Base-by-base conservation (phyloP, 1,140 invertebrate genomes). In the Leptopilina boulardi region DNA sequence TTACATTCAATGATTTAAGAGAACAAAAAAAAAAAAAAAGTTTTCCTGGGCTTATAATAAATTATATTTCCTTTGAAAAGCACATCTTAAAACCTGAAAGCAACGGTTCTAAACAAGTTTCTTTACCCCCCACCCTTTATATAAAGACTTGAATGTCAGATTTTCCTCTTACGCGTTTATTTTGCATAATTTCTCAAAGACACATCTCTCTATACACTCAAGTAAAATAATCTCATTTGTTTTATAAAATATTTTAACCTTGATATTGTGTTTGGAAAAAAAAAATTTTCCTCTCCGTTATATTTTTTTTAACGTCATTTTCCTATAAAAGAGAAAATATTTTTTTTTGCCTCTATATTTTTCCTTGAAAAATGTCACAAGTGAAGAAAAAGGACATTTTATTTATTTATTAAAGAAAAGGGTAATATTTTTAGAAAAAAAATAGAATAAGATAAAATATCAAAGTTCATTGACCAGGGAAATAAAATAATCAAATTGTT, bases 201-300 rank as follows among this genome's bases (percentile, higher is more conserved):
- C 34, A 38, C 34, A 30, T 30, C 26, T 38, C 0, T 38, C 0
- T 38, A 38, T 13, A n/a, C 15, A 47, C 3, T n/a, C n/a, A n/a
- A 47, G n/a, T 47, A n/a, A 47, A 47, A 47, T 47, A n/a, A 47
- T n/a, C n/a, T 47, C n/a, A 47, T 47, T 47, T 47, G 42, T 47
- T 47, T n/a, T 47, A 47, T 13, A 47, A 47, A 47, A 47, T 47
- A 47, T 47, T 42, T 38, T 47, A 47, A 47, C 42, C 42, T 47
- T 47, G 13, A 47, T n/a, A 47, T 38, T 3, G 34, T 9, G 3
- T 38, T 9, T 38, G 34, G 4, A 6, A 38, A 38, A 38, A 38
- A 38, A 38, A 38, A 34, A 3, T 6, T 38, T 38, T 38, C 34
- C 34, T 38, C 34, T 38, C 8, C 8, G n/a, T n/a, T n/a, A n/a